phyloP scores from a whole-genome alignment of 2,797 vertebrate species.

The Gorsachius magnificus region DNA sequence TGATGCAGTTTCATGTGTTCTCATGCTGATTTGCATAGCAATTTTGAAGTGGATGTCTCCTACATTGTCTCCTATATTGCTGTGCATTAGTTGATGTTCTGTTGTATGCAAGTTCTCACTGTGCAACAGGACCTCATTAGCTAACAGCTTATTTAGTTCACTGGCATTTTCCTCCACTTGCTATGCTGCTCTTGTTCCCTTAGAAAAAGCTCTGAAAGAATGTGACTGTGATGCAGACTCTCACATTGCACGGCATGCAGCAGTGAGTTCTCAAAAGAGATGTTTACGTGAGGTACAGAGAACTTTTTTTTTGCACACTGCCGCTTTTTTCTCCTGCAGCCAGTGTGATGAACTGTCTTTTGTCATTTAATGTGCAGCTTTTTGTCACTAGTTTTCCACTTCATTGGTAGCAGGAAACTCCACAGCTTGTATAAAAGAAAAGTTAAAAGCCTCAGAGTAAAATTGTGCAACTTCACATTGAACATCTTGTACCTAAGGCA shows the following conservation, averaged over 20 bases:
- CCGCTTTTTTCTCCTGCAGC: not conserved
- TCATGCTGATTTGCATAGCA: not conserved
- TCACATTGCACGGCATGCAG: not conserved
- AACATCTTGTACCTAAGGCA: not conserved
- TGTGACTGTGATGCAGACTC: not conserved
- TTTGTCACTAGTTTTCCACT: not conserved
- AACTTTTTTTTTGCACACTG: not conserved
- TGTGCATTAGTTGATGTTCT: not conserved
- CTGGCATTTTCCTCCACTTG: slow-evolving; percentile 26
- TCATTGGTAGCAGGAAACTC: not conserved
- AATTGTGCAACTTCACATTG: not conserved
- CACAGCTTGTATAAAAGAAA: not conserved
- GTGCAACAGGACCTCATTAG: not conserved
- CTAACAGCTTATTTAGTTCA: not conserved
- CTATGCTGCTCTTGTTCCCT: slow-evolving; percentile 28
- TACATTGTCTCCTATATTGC: too few species aligned
- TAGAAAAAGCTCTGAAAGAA: slow-evolving; percentile 34
- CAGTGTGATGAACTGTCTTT: not conserved
- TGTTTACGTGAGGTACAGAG: not conserved
- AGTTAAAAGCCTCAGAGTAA: not conserved
- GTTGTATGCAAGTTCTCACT: not conserved
- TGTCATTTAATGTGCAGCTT: not conserved
- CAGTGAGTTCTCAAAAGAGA: not conserved
- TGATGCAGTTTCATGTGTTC: not conserved
- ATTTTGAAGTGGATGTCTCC: not conserved